phyloP scores from a whole-genome alignment of 2,113 vertebrate species.

The Nasalis larvatus region DNA sequence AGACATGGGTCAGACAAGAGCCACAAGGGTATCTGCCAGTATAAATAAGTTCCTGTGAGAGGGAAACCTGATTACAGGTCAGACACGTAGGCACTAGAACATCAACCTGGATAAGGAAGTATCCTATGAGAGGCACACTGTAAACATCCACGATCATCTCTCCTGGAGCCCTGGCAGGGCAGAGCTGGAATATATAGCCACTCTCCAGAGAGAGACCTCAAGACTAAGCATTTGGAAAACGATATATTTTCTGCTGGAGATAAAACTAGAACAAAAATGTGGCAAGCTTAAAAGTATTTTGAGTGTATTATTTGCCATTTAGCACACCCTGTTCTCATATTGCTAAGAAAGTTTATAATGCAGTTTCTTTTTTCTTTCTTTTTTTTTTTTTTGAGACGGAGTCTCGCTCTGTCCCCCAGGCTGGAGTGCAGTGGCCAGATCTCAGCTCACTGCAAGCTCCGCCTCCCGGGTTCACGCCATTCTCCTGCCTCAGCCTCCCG shows the following conservation, averaged over 20 bases:
- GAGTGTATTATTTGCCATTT: neutral
- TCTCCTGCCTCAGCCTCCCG: too few relatives aligned
- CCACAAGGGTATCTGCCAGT: neutral
- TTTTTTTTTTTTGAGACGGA: too few relatives aligned
- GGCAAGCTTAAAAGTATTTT: neutral
- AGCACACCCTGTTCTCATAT: neutral
- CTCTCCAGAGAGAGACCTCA: neutral
- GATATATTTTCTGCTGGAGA: neutral
- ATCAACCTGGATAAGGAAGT: neutral
- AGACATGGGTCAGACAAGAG: neutral
- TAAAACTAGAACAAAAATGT: neutral
- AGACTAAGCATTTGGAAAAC: neutral
- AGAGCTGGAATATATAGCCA: neutral
- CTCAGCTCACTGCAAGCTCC: too few relatives aligned
- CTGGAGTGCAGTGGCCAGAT: too few relatives aligned
- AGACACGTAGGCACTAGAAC: neutral
- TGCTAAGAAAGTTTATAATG: neutral
- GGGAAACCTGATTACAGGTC: neutral
- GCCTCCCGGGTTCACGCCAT: too few relatives aligned
- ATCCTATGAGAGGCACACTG: neutral
- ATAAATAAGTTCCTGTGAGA: neutral
- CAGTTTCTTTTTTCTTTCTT: too few relatives aligned
- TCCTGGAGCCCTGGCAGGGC: accelerated
- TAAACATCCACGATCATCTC: neutral
- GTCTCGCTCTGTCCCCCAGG: too few relatives aligned